Base-by-base conservation (phyloP, 2,113 vertebrate genomes). In the Corvus moneduloides region DNA sequence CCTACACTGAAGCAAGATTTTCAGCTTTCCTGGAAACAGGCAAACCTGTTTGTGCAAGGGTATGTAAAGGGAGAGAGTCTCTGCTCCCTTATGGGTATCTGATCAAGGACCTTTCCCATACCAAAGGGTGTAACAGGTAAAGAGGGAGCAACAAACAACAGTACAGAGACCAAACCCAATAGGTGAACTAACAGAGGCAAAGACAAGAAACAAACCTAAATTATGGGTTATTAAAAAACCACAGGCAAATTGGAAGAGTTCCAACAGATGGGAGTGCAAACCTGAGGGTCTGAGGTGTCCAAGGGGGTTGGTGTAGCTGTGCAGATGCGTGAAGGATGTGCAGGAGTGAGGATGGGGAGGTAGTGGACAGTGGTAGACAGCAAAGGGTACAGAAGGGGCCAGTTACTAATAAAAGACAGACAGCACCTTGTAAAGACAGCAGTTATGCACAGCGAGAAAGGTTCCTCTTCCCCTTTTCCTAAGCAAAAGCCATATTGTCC, bases 211-310 rank as follows among this genome's bases (percentile, higher is more conserved):
- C 16, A 76, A 52, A 68, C 18, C 37, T 37, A 61, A 32, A 4
- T 22, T 13, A 66, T 5, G 7, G 12, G 8, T 55, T 78, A 58
- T 33, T 62, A 32, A 49, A 58, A 63, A 82, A 39, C 1, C 1
- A 13, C 9, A 39, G 48, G n/a, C 27, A 87, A 58, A 71, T 2
- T 7, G 7, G 32, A 28, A 76, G 75, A 76, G 23, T 12, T 79
- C 20, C 17, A 83, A 3, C 30, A 52, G 15, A 48, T 48, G 7
- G 18, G 13, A 48, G 48, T 51, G 35, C 28, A 89, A 33, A 71
- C 17, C 6, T 3, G 11, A 56, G 19, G 27, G 9, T 48, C 22
- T 0, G 0, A 20, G 35, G 15, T 66, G 23, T 32, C 10, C 3
- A 5, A 55, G 26, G 16, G 1, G 1, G 7, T 26, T 2, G 2